phyloP scores from a whole-genome alignment of 2,797 vertebrate species.

The Micropoecilia bifurca region DNA sequence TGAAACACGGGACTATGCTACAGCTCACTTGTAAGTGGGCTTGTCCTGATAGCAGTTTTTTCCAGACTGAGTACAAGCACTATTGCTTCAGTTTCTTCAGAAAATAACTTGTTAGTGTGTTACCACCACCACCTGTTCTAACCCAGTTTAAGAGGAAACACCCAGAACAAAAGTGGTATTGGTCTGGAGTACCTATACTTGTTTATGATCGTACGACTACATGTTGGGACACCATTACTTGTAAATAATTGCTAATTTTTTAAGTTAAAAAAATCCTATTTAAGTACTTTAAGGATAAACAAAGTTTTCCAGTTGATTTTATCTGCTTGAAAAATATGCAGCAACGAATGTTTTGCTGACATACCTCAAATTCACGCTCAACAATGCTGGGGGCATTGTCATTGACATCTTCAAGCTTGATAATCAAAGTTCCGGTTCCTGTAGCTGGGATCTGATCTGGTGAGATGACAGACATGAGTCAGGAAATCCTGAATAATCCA shows the following conservation, averaged over 20 bases:
- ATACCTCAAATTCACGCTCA: slow-evolving; percentile 40
- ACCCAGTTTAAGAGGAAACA: too few relatives aligned
- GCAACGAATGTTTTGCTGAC: neutral
- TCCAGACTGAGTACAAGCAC: neutral
- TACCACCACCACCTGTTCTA: too few relatives aligned
- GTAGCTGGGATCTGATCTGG: slow-evolving; percentile 83
- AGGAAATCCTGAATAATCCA: neutral
- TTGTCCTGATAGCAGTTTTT: neutral
- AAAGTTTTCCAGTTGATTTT: too few relatives aligned
- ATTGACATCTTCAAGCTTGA: slow-evolving; percentile 86
- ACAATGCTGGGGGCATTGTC: slow-evolving; percentile 85
- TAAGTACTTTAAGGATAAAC: too few relatives aligned
- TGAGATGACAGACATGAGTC: neutral
- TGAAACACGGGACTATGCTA: neutral
- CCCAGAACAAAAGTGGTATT: too few relatives aligned
- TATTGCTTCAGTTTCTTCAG: neutral
- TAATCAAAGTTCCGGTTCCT: slow-evolving; percentile 88
- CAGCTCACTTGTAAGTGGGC: neutral
- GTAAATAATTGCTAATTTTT: too few relatives aligned
- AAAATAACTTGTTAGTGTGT: too few relatives aligned
- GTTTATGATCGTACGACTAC: too few relatives aligned
- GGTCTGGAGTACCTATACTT: too few relatives aligned
- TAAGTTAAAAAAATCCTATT: too few relatives aligned
- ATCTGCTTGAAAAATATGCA: too few relatives aligned
- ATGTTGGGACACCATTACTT: too few relatives aligned